Conservation (phyloP, 1,140 invertebrate species). For the Acromyrmex echinatior region DNA sequence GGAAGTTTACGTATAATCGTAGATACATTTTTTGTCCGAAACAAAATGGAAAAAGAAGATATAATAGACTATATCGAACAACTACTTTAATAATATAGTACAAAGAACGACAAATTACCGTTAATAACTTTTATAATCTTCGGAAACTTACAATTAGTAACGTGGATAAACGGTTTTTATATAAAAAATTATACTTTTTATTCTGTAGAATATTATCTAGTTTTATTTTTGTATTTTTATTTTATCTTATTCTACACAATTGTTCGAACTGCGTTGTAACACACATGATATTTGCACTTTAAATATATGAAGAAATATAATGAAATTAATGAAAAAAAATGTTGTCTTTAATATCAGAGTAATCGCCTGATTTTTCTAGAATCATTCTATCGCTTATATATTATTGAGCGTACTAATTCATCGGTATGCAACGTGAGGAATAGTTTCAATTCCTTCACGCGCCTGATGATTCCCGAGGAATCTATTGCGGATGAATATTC, state of each 20-base stretch:
- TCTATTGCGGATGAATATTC: conserved; percentile 14
- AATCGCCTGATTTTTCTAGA: neutral
- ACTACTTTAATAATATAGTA: conserved; percentile 2
- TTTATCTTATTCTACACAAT: conserved; percentile 13
- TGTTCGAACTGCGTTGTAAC: neutral
- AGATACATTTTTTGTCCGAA: neutral
- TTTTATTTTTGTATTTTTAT: neutral
- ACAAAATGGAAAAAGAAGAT: neutral
- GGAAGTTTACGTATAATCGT: neutral
- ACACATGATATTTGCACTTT: neutral
- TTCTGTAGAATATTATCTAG: neutral
- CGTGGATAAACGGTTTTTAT: neutral
- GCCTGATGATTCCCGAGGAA: neutral
- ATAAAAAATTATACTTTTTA: conserved; percentile 10
- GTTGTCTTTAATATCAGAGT: neutral
- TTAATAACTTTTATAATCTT: conserved; percentile 19
- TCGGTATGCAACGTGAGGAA: neutral
- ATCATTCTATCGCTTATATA: neutral
- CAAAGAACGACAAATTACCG: conserved; percentile 30
- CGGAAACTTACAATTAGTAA: neutral
- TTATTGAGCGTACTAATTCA: neutral
- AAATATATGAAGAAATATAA: neutral
- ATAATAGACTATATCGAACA: neutral
- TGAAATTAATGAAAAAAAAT: conserved; percentile 15
- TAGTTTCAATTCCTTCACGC: neutral